Evolutionary conservation across 2,888 invertebrate genomes (phyloP), one percentile per base, ranked within the genome.

Genomic region (Chrysotoxum bicinctum): DNA sequence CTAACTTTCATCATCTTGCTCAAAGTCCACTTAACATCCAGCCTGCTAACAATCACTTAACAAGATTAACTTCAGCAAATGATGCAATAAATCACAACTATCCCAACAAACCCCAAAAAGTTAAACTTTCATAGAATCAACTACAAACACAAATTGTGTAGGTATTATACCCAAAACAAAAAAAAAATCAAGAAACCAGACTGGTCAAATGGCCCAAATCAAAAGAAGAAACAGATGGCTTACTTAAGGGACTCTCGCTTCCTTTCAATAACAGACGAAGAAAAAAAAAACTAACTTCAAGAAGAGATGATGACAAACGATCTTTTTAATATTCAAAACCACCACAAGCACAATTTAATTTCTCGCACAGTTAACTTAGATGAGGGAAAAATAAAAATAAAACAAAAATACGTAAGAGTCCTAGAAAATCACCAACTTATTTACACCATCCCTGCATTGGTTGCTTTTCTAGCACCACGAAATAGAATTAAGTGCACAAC

Each of bases 401-500:
- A 37, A 50, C 5, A 14, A 26, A 50, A 50, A 21, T 48, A 48
- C 21, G 14, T 12, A 26, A 50, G n/a, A 58, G 50, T 73, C 73
- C 48, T 75, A 56, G 37, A 58, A 66, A 66, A 79, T 73, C 72
- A 79, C 50, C 73, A 79, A 66, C 58, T 66, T 56, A 79, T 79
- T 73, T 79, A 68, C 79, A 60, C 50, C 66, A 56, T 48, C 4
- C 3, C 45, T 56, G 56, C 48, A 56, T 56, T 56, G 45, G 30
- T 56, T 35, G 23, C 19, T 43, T 56, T 32, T 66, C n/a, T 50
- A 43, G 8, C 3, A 30, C 9, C n/a, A 23, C 3, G 48, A 37
- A 37, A 50, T 45, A 21, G 52, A 43, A 52, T 58, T 21, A 58
- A 21, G 21, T 35, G 10, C 14, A 14, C 16, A 1, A 19, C 4